Evolutionary conservation across 2,797 vertebrate species (phyloP).

Genomic region (Liasis olivaceus): DNA sequence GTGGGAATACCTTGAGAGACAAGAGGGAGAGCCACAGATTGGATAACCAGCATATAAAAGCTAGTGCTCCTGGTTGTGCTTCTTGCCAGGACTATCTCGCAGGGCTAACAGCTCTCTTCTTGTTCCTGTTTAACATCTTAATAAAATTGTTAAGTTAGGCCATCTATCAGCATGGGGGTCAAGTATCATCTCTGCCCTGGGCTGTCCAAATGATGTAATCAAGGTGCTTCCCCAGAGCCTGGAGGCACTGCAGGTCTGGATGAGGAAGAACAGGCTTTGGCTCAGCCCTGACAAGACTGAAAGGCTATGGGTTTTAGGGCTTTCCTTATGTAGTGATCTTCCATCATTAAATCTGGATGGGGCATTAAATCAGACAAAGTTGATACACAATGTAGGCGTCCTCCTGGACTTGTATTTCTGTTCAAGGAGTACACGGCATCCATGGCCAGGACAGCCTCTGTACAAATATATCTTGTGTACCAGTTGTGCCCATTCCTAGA

Average conservation of each 20-base stretch:
- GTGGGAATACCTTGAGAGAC: neutral
- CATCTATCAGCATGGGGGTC: neutral
- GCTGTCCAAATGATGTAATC: neutral
- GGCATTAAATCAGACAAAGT: too few species aligned
- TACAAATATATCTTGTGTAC: too few species aligned
- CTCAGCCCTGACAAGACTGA: neutral
- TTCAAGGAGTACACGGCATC: too few species aligned
- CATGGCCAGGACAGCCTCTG: too few species aligned
- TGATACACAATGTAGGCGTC: too few species aligned
- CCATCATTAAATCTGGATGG: too few species aligned
- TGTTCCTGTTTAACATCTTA: neutral
- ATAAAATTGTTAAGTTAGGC: neutral
- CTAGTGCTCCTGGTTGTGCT: neutral
- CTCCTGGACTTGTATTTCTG: too few species aligned
- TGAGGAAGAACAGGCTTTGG: neutral
- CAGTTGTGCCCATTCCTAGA: too few species aligned
- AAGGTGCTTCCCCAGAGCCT: neutral
- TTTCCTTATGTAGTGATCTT: neutral
- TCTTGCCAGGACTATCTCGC: neutral
- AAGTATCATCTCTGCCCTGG: neutral
- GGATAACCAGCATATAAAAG: neutral
- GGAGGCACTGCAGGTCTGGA: neutral
- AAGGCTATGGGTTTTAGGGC: neutral
- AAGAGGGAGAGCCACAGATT: neutral
- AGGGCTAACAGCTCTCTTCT: neutral